phyloP scores from a whole-genome alignment of 2,797 vertebrate species.

The Semaprochilodus insignis region DNA sequence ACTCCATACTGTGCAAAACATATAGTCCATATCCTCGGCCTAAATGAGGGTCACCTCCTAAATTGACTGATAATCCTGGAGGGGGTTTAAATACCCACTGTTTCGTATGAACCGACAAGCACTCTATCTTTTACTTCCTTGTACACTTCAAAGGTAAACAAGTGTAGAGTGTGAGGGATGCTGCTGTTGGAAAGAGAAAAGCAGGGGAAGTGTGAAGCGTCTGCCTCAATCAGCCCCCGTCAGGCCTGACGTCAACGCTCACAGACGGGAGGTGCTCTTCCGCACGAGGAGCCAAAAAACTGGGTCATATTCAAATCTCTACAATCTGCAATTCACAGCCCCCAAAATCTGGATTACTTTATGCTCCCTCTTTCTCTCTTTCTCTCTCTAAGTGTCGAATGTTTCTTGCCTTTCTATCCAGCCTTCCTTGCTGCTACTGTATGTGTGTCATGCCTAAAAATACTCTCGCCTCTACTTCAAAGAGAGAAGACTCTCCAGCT shows the following conservation, averaged over 20 bases:
- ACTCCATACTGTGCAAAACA: background rate
- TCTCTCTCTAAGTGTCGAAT: conserved; percentile 15
- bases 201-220: conserved; percentile 45
- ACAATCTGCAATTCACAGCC: conserved; percentile 56
- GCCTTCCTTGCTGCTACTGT: conserved; percentile 45
- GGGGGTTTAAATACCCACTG: background rate
- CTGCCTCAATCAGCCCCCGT: conserved; percentile 48
- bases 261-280: conserved; percentile 64
- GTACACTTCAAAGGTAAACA: conserved; percentile 4
- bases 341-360: conserved; percentile 54
- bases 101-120: conserved; percentile 5
- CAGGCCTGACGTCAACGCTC: conserved; percentile 57
- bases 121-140: background rate
- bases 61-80: background rate
- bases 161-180: conserved; percentile 18
- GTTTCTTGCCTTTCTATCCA: conserved; percentile 28
- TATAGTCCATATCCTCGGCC: background rate
- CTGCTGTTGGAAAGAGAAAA: conserved; percentile 19
- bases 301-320: conserved; percentile 74
- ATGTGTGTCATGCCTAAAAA: conserved; percentile 62
- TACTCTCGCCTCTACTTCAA: conserved; percentile 55
- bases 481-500: conserved; percentile 46
- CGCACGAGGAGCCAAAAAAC: conserved; percentile 67
- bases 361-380: conserved; percentile 25
- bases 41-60: background rate